A percentile compares a stretch with the other conserved stretches of the same genome.
phyloP scores from a whole-genome alignment of 2,888 invertebrate species.

The Drosophila trichaetosa region DNA sequence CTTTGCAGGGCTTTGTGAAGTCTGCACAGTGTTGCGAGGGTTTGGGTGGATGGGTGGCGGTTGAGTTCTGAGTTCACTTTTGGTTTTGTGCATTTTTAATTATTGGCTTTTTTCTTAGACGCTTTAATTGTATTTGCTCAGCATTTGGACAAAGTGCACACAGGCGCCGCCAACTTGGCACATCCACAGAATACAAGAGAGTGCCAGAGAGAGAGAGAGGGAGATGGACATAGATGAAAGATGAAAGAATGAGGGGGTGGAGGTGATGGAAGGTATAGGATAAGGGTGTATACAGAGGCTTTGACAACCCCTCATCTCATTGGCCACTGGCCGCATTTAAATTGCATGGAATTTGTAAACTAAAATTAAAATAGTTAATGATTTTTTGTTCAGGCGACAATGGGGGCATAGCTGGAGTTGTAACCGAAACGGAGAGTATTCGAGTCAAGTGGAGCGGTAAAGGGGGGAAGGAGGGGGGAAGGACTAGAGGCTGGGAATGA shows the following conservation, averaged over 20 bases:
- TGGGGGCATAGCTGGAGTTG: constrained; percentile 47
- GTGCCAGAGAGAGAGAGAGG: not conserved
- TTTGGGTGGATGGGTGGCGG: not conserved
- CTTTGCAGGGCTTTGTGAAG: constrained; percentile 17
- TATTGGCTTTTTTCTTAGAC: constrained; percentile 78
- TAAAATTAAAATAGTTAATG: constrained; percentile 80
- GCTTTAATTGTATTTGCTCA: constrained; percentile 77
- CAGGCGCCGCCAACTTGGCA: constrained; percentile 22
- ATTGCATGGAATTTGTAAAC: constrained; percentile 80
- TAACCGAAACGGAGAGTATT: not conserved
- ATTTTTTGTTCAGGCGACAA: constrained; percentile 76
- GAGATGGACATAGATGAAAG: not conserved
- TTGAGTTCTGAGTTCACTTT: constrained; percentile 47
- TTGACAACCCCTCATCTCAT: constrained; percentile 46
- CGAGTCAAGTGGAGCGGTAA: not conserved
- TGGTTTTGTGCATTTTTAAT: constrained; percentile 80
- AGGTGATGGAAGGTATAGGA: not conserved
- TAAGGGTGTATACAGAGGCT: constrained; percentile 9
- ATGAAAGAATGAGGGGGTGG: not conserved
- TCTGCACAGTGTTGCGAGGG: not conserved
- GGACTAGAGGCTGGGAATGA: not conserved
- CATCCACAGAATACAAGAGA: not conserved
- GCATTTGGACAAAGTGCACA: constrained; percentile 70
- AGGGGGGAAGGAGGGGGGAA: not conserved
- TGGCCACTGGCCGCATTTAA: constrained; percentile 62